Evolutionary conservation across 1,140 invertebrate genomes (phyloP).

Genomic region (Drosophila truncata): DNA sequence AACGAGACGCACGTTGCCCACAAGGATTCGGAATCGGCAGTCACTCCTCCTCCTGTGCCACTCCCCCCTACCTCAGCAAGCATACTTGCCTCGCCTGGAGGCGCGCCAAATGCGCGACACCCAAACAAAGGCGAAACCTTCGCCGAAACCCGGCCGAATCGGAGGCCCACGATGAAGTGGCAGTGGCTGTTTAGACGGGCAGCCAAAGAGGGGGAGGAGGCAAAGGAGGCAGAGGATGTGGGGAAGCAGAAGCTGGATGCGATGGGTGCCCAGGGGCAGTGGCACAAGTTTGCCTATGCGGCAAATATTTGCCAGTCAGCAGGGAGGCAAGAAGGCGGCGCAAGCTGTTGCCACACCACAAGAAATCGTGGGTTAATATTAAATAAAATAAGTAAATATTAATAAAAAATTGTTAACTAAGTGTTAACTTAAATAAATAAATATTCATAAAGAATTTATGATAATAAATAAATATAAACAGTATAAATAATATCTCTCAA

Average conservation of each 20-base stretch:
- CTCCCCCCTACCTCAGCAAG: not conserved
- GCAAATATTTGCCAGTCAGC: conserved; percentile 73
- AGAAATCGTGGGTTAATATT: not conserved
- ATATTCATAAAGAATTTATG: too few relatives aligned
- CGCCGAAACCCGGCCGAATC: conserved; percentile 28
- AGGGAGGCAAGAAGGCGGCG: conserved; percentile 8
- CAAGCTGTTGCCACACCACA: conserved; percentile 1
- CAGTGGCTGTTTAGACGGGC: conserved; percentile 6
- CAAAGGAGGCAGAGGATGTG: not conserved
- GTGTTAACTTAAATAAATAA: too few relatives aligned
- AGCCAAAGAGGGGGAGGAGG: not conserved
- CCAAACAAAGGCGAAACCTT: conserved; percentile 41
- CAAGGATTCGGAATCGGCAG: conserved; percentile 18
- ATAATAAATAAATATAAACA: too few relatives aligned
- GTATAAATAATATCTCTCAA: too few relatives aligned
- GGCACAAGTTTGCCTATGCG: conserved; percentile 70
- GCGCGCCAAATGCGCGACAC: conserved; percentile 43
- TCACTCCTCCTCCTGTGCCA: not conserved
- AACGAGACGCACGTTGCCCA: conserved; percentile 45
- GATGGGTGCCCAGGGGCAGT: conserved; percentile 44
- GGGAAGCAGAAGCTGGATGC: not conserved
- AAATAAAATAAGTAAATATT: too few relatives aligned
- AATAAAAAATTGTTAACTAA: not conserved
- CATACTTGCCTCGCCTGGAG: conserved; percentile 27
- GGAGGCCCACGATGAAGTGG: conserved; percentile 27